Percentiles rank a stretch among this genome's conserved stretches.
phyloP scores from a whole-genome alignment of 1,140 invertebrate species.

The Drosophila orena region DNA sequence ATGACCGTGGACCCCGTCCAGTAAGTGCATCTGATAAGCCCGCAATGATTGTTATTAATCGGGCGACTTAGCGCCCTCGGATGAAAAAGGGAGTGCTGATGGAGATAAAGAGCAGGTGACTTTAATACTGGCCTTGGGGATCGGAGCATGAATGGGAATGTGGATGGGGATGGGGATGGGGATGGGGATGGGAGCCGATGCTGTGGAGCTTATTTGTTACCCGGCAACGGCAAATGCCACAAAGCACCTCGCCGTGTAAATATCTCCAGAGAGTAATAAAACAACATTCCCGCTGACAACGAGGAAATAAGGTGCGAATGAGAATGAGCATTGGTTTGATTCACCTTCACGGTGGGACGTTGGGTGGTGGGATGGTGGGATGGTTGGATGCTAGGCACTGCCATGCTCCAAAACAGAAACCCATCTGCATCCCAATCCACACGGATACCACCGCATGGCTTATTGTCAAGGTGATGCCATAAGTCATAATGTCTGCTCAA shows the following conservation, averaged over 20 bases:
- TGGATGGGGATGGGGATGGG: neutral
- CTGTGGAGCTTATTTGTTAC: slow-evolving; percentile 62
- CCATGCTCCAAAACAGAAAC: slow-evolving; percentile 24
- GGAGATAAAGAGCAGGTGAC: slow-evolving; percentile 43
- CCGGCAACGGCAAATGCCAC: slow-evolving; percentile 61
- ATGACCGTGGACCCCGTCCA: slow-evolving; percentile 86
- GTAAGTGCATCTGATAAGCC: slow-evolving; percentile 86
- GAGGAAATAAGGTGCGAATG: slow-evolving; percentile 78
- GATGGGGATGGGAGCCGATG: neutral
- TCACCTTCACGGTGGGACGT: slow-evolving; percentile 26
- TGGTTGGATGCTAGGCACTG: neutral
- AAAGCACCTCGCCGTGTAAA: slow-evolving; percentile 60
- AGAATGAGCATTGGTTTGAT: slow-evolving; percentile 70
- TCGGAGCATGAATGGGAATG: no score
- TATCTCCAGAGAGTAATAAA: slow-evolving; percentile 84
- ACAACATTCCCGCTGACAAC: slow-evolving; percentile 84
- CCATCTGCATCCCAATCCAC: slow-evolving; percentile 21
- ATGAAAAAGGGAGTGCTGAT: slow-evolving; percentile 8
- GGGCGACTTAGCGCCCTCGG: slow-evolving; percentile 28
- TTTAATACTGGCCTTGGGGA: slow-evolving; percentile 31
- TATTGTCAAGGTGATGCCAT: slow-evolving; percentile 81
- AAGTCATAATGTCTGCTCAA: slow-evolving; percentile 60
- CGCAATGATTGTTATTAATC: slow-evolving; percentile 73
- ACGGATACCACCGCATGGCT: slow-evolving; percentile 63
- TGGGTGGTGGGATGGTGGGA: neutral